Percentiles rank a stretch among this genome's conserved stretches.
phyloP scores from a whole-genome alignment of 1,140 invertebrate genomes.

The Meloidogyne floridensis region DNA sequence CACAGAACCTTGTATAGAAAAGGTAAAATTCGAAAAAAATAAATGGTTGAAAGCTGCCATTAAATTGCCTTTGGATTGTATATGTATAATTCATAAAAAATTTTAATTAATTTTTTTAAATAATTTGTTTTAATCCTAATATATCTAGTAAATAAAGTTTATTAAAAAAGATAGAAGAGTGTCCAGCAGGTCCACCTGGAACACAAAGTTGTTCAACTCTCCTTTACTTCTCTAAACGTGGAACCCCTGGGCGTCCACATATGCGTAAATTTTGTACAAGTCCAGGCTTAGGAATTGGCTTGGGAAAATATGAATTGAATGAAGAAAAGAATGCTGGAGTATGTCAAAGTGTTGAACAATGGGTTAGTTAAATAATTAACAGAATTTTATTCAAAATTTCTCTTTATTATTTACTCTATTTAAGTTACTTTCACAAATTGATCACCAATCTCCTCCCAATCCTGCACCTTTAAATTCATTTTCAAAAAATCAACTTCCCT shows the following conservation, averaged over 20 bases:
- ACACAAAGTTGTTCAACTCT: neutral
- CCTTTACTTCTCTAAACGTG: neutral
- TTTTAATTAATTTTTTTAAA: no score
- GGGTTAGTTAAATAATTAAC: neutral
- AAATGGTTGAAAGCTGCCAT: no score
- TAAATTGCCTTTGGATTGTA: no score
- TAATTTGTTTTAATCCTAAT: no score
- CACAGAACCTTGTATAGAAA: constrained; percentile 6
- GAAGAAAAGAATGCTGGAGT: neutral
- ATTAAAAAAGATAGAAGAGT: neutral
- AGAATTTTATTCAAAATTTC: neutral
- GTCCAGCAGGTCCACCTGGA: neutral
- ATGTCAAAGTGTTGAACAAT: constrained; percentile 1
- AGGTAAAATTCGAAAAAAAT: neutral
- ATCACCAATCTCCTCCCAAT: neutral
- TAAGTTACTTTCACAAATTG: neutral
- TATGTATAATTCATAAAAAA: no score
- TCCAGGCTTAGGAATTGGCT: neutral
- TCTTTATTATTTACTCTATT: no score
- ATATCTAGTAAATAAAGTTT: no score
- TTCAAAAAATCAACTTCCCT: neutral
- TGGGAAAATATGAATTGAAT: neutral
- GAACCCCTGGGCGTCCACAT: neutral
- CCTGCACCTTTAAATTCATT: no score
- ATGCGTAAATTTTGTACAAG: neutral